Percentiles rank a stretch among this genome's conserved stretches.
phyloP scores from a whole-genome alignment of 2,113 vertebrate genomes.

The Echinops telfairi region DNA sequence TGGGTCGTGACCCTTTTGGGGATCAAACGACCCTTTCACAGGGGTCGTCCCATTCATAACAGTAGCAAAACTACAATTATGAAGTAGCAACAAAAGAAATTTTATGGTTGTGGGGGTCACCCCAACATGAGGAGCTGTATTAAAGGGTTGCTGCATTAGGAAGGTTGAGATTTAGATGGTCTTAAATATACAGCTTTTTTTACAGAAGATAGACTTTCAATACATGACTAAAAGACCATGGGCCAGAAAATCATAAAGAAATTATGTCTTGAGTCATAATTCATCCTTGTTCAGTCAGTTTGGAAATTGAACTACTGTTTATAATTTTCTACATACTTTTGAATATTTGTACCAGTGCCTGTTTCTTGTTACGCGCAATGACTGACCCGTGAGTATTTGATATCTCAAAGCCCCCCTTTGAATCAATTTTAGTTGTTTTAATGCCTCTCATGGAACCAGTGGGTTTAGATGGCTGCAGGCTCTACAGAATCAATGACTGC shows the following conservation, averaged over 20 bases:
- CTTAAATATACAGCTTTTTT: too few relatives aligned
- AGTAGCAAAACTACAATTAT: too few relatives aligned
- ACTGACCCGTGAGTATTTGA: neutral
- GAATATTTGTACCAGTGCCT: constrained; percentile 5
- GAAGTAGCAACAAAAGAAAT: too few relatives aligned
- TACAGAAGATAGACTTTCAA: neutral
- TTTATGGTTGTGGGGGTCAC: too few relatives aligned
- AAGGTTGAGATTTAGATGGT: too few relatives aligned
- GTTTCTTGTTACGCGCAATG: neutral
- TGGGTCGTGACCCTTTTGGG: too few relatives aligned
- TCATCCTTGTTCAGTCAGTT: neutral
- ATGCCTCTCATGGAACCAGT: neutral
- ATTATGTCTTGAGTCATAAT: neutral
- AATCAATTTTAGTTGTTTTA: constrained; percentile 39
- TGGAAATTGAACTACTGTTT: neutral
- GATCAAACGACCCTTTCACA: too few relatives aligned
- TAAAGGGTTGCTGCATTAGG: too few relatives aligned
- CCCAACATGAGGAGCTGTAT: too few relatives aligned
- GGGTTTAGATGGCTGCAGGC: neutral
- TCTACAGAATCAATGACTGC: constrained; percentile 38
- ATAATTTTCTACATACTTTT: constrained; percentile 41
- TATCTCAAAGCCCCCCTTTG: constrained; percentile 4
- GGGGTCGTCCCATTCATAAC: too few relatives aligned
- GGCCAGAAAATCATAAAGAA: neutral
- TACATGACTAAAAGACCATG: neutral